Evolutionary conservation across 2,113 vertebrate genomes (phyloP), one percentile per base, ranked within the genome.

Genomic region (Chelonoidis abingdonii): DNA sequence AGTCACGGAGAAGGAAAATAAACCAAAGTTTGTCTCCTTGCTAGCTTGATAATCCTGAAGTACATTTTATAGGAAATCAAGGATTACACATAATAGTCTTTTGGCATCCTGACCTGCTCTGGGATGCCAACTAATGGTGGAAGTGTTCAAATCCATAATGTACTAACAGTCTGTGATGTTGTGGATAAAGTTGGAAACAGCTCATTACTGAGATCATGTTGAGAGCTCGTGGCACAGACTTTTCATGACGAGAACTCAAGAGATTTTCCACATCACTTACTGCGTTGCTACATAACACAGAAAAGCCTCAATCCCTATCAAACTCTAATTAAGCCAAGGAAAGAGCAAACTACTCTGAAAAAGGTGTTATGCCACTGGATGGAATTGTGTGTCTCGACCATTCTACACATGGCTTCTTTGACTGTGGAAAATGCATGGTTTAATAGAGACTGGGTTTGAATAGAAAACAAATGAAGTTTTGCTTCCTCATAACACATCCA

Each of bases 151-250:
- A 72, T 90, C 72, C 81, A 75, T 54, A 88, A 90, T 86, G 52
- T 69, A 84, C 44, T 79, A 69, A 89, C 78, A 80, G 35, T 35
- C 89, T 96, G 53, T 85, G 92, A 92, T 95, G 38, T 87, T 82
- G 69, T 86, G 53, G 82, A 86, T 96, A 96, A 97, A 98, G 65
- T 89, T 93, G 96, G 90, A 97, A 97, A 85, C 13, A 56, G 82
- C 88, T 96, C 94, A 97, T 98, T 97, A 96, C 59, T 83, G 53
- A 90, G 69, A 86, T 94, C 80, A 44, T 89, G 80, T 35, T 92
- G 91, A 91, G 89, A 97, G 92, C 72, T 92, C 83, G 95, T 92
- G 90, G 62, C 12, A 11, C 44, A 82, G 44, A 76, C 47, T 91
- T 95, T 93, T 96, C 80, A 92, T 31, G 50, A 89, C 50, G 94